Evolutionary conservation across 2,797 vertebrate genomes (phyloP).

Genomic region (Urocyon cinereoargenteus): DNA sequence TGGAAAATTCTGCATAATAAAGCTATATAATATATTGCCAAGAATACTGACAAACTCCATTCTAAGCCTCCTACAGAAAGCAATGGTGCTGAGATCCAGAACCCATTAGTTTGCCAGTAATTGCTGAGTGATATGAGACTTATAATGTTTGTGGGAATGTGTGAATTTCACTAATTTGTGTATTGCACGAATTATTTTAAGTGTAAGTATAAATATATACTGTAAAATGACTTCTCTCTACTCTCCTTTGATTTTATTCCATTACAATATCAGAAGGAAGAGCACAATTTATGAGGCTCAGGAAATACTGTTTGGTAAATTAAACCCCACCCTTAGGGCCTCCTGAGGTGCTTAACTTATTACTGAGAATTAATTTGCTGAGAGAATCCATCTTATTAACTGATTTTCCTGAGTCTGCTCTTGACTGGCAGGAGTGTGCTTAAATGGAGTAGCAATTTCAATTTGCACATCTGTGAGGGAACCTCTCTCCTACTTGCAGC

Average conservation of each 20-base stretch:
- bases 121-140: background rate
- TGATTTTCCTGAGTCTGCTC: background rate
- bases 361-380: background rate
- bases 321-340: background rate
- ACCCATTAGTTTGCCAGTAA: background rate
- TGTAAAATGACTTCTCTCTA: background rate
- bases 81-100: background rate
- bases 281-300: background rate
- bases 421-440: background rate
- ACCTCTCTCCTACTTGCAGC: background rate
- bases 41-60: background rate
- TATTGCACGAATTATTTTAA: no score
- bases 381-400: background rate
- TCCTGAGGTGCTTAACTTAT: background rate
- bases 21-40: background rate
- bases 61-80: background rate
- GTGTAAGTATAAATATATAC: no score
- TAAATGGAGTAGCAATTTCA: background rate
- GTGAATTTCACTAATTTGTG: background rate
- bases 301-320: background rate
- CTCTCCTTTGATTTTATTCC: background rate
- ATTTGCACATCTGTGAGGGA: background rate
- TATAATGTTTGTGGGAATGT: background rate
- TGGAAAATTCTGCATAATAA: background rate
- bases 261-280: background rate